Evolutionary conservation across 2,113 vertebrate genomes (phyloP).

Genomic region (Natator depressus): DNA sequence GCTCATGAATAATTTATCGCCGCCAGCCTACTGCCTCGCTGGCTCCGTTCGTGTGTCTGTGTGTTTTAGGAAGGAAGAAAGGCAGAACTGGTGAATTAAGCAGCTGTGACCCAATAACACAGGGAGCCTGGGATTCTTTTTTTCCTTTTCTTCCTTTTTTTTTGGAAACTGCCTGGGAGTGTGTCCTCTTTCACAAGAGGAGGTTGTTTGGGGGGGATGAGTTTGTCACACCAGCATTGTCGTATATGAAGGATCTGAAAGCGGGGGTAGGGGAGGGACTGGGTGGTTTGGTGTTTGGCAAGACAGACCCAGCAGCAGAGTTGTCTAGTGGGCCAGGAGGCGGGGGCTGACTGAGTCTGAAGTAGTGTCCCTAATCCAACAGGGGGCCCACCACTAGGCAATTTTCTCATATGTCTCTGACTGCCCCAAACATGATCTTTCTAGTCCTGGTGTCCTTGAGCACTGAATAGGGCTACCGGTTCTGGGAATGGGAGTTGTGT

Average conservation of each 20-base stretch:
- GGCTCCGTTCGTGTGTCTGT: not conserved
- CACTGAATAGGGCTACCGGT: not conserved
- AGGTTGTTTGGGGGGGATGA: not conserved
- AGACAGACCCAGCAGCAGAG: not conserved
- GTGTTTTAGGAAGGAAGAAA: not conserved
- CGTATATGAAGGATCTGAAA: not conserved
- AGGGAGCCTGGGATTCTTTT: not conserved
- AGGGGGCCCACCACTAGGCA: not conserved
- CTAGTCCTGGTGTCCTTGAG: rapidly evolving
- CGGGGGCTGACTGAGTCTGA: not conserved
- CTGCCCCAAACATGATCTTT: not conserved
- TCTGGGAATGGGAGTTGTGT: not conserved
- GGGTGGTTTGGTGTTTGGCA: not conserved
- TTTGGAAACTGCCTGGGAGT: not conserved
- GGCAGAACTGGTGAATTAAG: not conserved
- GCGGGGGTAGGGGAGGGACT: not conserved
- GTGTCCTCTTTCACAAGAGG: not conserved
- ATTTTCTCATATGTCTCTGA: not conserved
- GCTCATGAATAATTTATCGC: not conserved
- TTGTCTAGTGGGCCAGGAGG: not conserved
- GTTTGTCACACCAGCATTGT: not conserved
- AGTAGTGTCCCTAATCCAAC: not conserved
- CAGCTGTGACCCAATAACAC: not conserved
- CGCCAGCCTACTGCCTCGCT: not conserved
- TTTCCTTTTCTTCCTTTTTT: not conserved